These are phyloP conservation scores for Brachionus koreanus DNA, from an alignment of 1,140 invertebrate genomes.

Conservation along the genomic window DNA sequence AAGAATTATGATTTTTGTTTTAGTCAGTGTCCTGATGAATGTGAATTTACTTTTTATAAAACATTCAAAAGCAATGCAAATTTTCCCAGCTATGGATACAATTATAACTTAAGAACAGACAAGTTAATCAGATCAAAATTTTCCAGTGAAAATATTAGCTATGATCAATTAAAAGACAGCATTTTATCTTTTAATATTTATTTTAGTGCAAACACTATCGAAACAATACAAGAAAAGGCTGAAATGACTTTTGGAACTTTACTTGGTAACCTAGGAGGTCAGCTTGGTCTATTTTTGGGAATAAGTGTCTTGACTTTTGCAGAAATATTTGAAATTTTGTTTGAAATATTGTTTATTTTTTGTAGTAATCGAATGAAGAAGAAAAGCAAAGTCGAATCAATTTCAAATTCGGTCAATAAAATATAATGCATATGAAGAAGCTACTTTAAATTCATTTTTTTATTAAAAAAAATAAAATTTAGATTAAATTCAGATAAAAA, in stretches of 20 bases:
- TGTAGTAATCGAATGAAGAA: not conserved
- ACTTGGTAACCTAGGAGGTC: not conserved
- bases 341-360: slow-evolving; percentile 20
- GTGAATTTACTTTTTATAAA: not conserved
- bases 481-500: no score
- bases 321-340: slow-evolving; percentile 29
- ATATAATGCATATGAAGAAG: no score
- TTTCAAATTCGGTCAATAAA: no score
- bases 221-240: not conserved
- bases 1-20: not conserved
- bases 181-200: slow-evolving; percentile 17
- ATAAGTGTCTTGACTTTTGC: slow-evolving; percentile 36
- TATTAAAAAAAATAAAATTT: no score
- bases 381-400: not conserved
- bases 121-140: not conserved
- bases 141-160: not conserved
- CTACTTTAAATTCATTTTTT: no score
- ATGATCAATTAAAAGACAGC: not conserved
- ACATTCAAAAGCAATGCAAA: not conserved
- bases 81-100: not conserved
- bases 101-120: not conserved
- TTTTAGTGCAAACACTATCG: not conserved
- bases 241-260: not conserved
- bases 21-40: slow-evolving; percentile 11
- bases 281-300: slow-evolving; percentile 39